Base-by-base conservation (phyloP, 2,797 vertebrate species). In the Pristis pectinata region DNA sequence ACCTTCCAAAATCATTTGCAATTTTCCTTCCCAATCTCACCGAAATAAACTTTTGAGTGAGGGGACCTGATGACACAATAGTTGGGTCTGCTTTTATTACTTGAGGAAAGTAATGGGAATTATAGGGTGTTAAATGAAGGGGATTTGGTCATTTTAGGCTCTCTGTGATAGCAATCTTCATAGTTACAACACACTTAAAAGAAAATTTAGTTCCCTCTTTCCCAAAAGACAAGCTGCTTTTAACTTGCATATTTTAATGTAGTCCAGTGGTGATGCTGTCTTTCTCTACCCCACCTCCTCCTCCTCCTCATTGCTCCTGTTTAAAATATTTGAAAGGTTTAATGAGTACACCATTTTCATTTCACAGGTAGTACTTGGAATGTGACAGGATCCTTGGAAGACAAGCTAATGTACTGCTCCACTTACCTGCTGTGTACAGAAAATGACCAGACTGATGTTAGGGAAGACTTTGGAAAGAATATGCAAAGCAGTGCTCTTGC, bases 401-500 rank as follows among this genome's bases (percentile, higher is more conserved):
- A 94, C 72, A 53, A 94, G 92, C 92, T 76, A 15, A 94, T 94
- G 92, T 94, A 44, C 70, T 74, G 70, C 67, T 74, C 96, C 95
- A 2, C 79, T 56, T 95, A 94, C 95, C 95, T 95, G 95, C 97
- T 97, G 76, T 82, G 94, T 67, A 77, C 97, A 95, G 98, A 99
- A 98, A 98, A 99, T 99, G 99, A 98, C 98, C 98, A 99, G 99
- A 98, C 97, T 99, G 98, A 98, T 99, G 97, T 97, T 99, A 97
- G 99, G 99, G 96, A 98, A 98, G 95, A 99, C 99, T 96, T 98
- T 99, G 98, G 99, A 99, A 98, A 98, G 99, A 96, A 98, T 99
- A 97, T 99, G 99, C 97, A 99, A 99, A 97, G 99, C 98, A 0
- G 99, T 99, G 96, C 97, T 99, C 96, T 97, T 99, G 96, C 98